Base-by-base conservation (phyloP, 2,113 vertebrate species). In the Eurystomus gularis region DNA sequence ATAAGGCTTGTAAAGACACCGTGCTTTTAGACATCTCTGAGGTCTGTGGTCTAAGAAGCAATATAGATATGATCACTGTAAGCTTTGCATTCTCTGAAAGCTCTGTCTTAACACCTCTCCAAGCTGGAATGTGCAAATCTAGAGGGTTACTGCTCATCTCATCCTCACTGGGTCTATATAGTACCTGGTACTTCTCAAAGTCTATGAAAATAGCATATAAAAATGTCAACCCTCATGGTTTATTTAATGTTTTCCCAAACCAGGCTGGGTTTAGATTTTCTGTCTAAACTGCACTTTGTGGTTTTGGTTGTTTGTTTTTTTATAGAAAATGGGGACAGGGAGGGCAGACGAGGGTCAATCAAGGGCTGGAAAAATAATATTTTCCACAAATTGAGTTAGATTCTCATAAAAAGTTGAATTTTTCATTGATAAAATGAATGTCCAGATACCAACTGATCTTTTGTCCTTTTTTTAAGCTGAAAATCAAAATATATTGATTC, bases 71-170 rank as follows among this genome's bases (percentile, higher is more conserved):
- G 3, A 33, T 28, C 46, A 39, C 8, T 6, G 19, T 49, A 66
- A 40, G 5, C 82, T 78, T 40, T 73, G 25, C 21, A 23, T 5
- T 81, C 37, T 42, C 75, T 68, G 75, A 78, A 93, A 90, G 29
- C 33, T 71, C 65, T 37, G 37, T 73, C 54, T 26, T 54, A 28
- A 55, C 49, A 14, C 15, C 12, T 4, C 58, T 77, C 49, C 37
- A 51, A 40, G 19, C n/a, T 84, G 78, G 6, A 48, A 54, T 82
- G 70, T 94, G 77, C 75, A 93, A 90, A 94, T 94, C 42, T 93
- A 31, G 81, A 75, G 87, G 61, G 62, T 68, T 93, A 68, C 35
- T 62, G 1, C 57, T 71, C 58, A 13, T 55, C 62, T 31, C 78
- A 69, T 42, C 52, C 70, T 60, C 48, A 2, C 29, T 42, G 42